Evolutionary conservation across 2,797 vertebrate genomes (phyloP).

Genomic region (Coluber constrictor): DNA sequence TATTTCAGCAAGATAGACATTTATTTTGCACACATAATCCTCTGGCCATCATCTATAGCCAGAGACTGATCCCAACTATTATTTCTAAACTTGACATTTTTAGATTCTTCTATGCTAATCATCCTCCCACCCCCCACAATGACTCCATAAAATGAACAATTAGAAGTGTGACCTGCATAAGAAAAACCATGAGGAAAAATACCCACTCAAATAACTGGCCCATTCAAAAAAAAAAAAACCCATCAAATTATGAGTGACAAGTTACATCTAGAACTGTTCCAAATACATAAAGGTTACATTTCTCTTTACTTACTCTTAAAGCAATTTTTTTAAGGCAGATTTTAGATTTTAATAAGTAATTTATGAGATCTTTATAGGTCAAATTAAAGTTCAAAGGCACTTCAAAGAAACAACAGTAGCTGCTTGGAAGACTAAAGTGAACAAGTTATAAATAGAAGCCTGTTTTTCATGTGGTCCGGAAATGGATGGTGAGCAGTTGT

Average conservation of each 20-base stretch:
- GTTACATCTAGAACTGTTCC: not conserved
- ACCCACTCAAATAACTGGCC: not conserved
- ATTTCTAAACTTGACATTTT: not conserved
- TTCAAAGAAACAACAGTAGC: not conserved
- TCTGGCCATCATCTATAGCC: not conserved
- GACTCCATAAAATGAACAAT: not conserved
- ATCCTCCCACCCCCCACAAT: not conserved
- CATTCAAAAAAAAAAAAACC: not conserved
- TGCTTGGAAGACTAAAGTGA: slow-evolving; percentile 11
- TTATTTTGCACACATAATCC: not conserved
- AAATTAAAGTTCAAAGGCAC: slow-evolving; percentile 24
- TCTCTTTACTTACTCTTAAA: not conserved
- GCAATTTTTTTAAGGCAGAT: not conserved
- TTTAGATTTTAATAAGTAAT: not conserved
- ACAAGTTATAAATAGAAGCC: slow-evolving; percentile 61
- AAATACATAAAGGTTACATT: not conserved
- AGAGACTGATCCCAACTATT: not conserved
- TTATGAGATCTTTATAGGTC: not conserved
- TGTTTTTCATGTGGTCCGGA: slow-evolving; percentile 52
- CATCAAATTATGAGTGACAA: not conserved
- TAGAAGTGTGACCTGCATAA: not conserved
- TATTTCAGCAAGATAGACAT: not conserved
- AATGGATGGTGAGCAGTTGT: slow-evolving; percentile 57
- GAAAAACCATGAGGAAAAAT: not conserved
- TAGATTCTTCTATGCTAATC: not conserved